Conservation (phyloP, 2,113 vertebrate species). For the Lucifuga dentata region DNA sequence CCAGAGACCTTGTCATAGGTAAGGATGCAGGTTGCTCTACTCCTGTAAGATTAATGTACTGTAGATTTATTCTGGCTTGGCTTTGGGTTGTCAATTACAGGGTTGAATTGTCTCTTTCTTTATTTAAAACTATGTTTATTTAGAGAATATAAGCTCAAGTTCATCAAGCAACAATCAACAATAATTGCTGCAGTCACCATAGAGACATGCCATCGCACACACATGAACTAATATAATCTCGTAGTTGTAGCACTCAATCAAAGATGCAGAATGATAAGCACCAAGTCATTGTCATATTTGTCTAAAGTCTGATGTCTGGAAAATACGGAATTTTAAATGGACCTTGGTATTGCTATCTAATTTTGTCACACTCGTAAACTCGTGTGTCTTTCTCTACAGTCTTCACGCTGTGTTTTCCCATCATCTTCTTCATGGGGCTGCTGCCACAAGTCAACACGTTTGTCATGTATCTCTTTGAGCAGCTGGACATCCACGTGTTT, state of each 20-base stretch:
- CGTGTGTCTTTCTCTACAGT: slow-evolving; percentile 77
- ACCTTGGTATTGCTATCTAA: background rate
- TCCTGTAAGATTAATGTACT: background rate
- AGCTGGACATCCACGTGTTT: slow-evolving; percentile 98
- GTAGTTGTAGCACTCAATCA: background rate
- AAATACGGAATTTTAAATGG: too few species aligned
- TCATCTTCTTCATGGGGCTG: slow-evolving; percentile 97
- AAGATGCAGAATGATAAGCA: slow-evolving; percentile 1
- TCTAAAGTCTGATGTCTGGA: background rate
- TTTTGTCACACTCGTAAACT: background rate
- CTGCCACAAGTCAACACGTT: slow-evolving; percentile 99
- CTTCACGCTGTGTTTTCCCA: slow-evolving; percentile 96
- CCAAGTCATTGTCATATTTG: background rate
- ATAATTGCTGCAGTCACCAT: slow-evolving; percentile 10
- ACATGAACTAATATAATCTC: background rate
- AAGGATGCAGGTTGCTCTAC: slow-evolving; percentile 44
- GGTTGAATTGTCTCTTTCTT: background rate
- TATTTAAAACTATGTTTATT: background rate
- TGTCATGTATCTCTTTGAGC: slow-evolving; percentile 98
- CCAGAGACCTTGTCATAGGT: slow-evolving; percentile 97
- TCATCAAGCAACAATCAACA: slow-evolving; percentile 28
- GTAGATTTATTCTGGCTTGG: background rate
- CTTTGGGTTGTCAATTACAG: too few species aligned
- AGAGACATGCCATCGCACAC: background rate
- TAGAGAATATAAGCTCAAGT: slow-evolving; percentile 2